Base-by-base conservation (phyloP, 2,888 invertebrate genomes). In the Pyrochroa serraticornis region DNA sequence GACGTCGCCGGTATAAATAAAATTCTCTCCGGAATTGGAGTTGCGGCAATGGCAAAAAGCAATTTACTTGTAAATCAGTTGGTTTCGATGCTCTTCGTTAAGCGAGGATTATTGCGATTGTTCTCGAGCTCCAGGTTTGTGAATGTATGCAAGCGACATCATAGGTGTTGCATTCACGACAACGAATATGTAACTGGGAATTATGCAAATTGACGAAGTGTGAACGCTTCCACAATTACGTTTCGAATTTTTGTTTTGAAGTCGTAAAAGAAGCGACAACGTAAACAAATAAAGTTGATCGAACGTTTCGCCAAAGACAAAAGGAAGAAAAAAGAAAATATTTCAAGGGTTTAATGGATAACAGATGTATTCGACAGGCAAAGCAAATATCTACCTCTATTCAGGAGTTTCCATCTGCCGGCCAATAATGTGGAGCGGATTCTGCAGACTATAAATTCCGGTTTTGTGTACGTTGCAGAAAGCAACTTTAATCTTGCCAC, bases 361-460 rank as follows among this genome's bases (percentile, higher is more conserved):
- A 60, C 71, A 71, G 66, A 70, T 71, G 70, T 68, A 70, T 70
- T 69, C 67, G 69, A 70, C 70, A 65, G 60, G 45, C 46, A 64
- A 65, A 66, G 67, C 67, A 65, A 71, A 69, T 69, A 71, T 68
- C 65, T 53, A 63, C 61, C 57, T 42, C 47, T 35, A 53, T 42
- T 57, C 57, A 52, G 45, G 44, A 58, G 60, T 65, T 62, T 60
- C 64, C 61, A 65, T 62, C 60, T 60, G 60, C 56, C 49, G 60
- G 63, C 64, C 66, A 65, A 68, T 69, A 69, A 65, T 61, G 56
- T 49, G 31, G 50, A 56, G 58, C 49, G 61, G 49, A 61, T 67
- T 61, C 60, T 58, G 60, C 54, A 60, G 62, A 64, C 66, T 63
- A 68, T 70, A 70, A 70, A 70, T 68, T 63, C 58, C 54, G 56